Conservation (phyloP, 2,113 vertebrate genomes). For the Todiramphus saurophagus region DNA sequence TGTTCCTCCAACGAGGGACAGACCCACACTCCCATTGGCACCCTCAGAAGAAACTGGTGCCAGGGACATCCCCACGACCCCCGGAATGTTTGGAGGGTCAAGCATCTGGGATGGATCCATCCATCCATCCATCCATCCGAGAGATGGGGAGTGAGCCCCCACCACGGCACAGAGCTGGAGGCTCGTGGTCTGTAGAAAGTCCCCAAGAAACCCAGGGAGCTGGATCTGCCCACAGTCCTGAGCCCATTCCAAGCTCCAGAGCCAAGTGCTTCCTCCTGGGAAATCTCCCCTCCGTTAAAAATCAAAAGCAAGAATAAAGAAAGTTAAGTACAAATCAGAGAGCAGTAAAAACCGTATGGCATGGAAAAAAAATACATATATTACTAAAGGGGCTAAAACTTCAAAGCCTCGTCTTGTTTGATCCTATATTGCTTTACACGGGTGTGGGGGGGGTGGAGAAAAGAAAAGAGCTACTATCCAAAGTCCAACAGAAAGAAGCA, state of each 20-base stretch:
- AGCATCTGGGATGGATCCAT: not conserved
- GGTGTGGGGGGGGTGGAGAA: not conserved
- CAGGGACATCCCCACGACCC: fast-evolving
- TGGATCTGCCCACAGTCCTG: not conserved
- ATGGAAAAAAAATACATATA: not conserved
- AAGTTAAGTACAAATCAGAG: slow-evolving; percentile 57
- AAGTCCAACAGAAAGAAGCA: slow-evolving; percentile 24
- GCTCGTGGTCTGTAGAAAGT: not conserved
- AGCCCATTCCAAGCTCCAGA: not conserved
- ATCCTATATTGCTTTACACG: slow-evolving; percentile 32
- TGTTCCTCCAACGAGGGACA: not conserved
- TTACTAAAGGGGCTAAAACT: slow-evolving; percentile 48
- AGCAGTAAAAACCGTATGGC: slow-evolving; percentile 27
- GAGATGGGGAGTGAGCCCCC: not conserved
- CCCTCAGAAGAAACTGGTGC: not conserved
- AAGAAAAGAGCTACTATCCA: slow-evolving; percentile 15
- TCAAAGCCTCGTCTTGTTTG: not conserved
- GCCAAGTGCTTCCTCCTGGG: not conserved
- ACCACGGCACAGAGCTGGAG: fast-evolving
- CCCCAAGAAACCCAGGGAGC: not conserved
- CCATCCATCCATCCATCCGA: not conserved
- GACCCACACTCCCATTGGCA: not conserved
- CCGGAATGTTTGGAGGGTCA: not conserved
- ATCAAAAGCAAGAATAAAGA: slow-evolving; percentile 19
- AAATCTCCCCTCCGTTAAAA: not conserved